Evolutionary conservation across 2,797 vertebrate species (phyloP).

Genomic region (Thalassophryne amazonica): DNA sequence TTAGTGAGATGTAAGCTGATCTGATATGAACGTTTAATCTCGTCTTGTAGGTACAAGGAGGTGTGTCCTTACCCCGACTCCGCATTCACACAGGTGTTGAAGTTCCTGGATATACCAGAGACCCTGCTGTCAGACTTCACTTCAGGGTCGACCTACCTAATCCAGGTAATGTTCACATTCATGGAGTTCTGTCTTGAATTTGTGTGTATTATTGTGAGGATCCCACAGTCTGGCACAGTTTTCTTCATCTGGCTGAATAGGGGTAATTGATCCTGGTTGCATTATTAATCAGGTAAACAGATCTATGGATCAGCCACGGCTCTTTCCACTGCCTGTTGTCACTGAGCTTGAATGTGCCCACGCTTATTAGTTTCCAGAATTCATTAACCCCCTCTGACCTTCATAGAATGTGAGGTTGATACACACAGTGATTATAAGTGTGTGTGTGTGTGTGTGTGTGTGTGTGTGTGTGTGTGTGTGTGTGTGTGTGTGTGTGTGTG

Average conservation of each 20-base stretch:
- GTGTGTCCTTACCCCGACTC: conserved; percentile 90
- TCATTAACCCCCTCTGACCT: conserved; percentile 67
- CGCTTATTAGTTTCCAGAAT: conserved; percentile 72
- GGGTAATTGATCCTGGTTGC: conserved; percentile 69
- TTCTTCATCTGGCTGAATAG: conserved; percentile 62
- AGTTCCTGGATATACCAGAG: conserved; percentile 83
- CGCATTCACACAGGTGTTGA: conserved; percentile 80
- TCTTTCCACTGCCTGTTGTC: conserved; percentile 74
- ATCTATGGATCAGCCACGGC: conserved; percentile 67
- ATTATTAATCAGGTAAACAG: conserved; percentile 75
- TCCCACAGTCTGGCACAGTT: conserved; percentile 39
- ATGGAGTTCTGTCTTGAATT: too few relatives aligned
- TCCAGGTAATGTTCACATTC: conserved; percentile 85
- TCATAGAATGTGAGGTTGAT: conserved; percentile 38
- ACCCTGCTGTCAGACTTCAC: conserved; percentile 89
- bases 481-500: not conserved
- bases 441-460: conserved; percentile 1
- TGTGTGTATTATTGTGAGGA: conserved; percentile 10
- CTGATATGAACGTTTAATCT: not conserved
- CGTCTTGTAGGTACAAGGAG: conserved; percentile 82
- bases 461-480: not conserved
- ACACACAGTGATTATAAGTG: conserved; percentile 20
- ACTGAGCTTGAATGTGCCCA: conserved; percentile 61
- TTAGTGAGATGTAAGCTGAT: not conserved
- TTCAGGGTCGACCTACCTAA: conserved; percentile 93